Evolutionary conservation across 2,113 vertebrate species (phyloP).

Genomic region (Myrmecophaga tridactyla): DNA sequence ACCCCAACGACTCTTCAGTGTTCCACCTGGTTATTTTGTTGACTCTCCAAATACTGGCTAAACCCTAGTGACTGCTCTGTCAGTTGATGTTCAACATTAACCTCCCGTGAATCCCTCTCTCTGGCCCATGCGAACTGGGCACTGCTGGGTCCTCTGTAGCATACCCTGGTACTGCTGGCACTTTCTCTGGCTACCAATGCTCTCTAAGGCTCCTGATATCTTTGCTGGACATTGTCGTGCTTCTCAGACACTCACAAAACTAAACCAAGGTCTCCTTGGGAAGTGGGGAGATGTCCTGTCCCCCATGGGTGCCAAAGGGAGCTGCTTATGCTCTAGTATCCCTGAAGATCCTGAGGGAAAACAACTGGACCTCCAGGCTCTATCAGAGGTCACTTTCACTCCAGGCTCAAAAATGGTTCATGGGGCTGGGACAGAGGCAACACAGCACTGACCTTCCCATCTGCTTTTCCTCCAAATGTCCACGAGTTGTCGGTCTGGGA

Average conservation of each 20-base stretch:
- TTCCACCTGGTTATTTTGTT: not conserved
- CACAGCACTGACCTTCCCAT: not conserved
- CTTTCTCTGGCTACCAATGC: not conserved
- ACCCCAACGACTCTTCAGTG: not conserved
- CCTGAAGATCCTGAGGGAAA: not conserved
- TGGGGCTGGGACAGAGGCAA: not conserved
- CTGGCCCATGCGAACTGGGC: not conserved
- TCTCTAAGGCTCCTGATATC: not conserved
- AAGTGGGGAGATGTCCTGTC: not conserved
- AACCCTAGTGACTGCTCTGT: not conserved
- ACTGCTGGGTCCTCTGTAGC: not conserved
- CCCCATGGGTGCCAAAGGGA: not conserved
- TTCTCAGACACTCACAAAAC: not conserved
- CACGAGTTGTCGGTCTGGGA: not conserved
- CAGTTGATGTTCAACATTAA: too few species aligned
- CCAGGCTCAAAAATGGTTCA: not conserved
- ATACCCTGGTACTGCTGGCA: not conserved
- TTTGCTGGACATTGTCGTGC: not conserved
- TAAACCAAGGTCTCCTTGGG: not conserved
- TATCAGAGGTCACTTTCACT: not conserved
- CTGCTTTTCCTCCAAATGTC: not conserved
- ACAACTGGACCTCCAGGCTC: not conserved
- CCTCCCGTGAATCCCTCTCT: not conserved
- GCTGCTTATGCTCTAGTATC: not conserved
- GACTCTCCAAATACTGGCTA: not conserved